Evolutionary conservation across 1,140 invertebrate species (phyloP).

Genomic region (Cecropterus lyciades): DNA sequence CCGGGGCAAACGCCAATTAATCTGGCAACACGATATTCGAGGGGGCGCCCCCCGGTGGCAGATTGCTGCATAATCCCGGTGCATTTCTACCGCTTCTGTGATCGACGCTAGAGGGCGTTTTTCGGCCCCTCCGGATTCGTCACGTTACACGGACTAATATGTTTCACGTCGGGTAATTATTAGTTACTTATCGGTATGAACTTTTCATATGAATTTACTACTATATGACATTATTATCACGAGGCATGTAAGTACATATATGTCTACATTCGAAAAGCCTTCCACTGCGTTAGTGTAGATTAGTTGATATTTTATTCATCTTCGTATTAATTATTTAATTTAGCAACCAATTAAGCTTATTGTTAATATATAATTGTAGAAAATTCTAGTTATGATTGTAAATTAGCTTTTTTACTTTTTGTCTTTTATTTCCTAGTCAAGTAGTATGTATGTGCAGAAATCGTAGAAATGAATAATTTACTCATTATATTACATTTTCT

Average conservation of each 20-base stretch:
- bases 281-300: too few species aligned
- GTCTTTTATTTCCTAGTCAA: background rate
- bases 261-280: too few species aligned
- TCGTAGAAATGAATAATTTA: too few species aligned
- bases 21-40: slow-evolving; percentile 70
- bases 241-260: too few species aligned
- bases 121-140: slow-evolving; percentile 43
- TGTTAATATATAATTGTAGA: too few species aligned
- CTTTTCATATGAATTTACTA: background rate
- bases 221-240: background rate
- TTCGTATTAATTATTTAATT: too few species aligned
- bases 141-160: slow-evolving; percentile 53
- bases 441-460: too few species aligned
- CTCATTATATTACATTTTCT: too few species aligned
- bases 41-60: slow-evolving; percentile 55
- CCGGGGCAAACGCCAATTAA: slow-evolving; percentile 64
- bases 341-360: too few species aligned
- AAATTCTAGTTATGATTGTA: too few species aligned
- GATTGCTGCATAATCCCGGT: slow-evolving; percentile 74
- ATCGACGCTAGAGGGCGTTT: slow-evolving; percentile 56
- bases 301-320: too few species aligned
- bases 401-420: background rate
- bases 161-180: slow-evolving; percentile 62
- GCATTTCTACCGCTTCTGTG: slow-evolving; percentile 78
- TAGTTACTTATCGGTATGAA: slow-evolving; percentile 48